These are phyloP conservation scores for Netelia virgata DNA, from an alignment of 2,888 invertebrate genomes.

Conservation along the genomic window DNA sequence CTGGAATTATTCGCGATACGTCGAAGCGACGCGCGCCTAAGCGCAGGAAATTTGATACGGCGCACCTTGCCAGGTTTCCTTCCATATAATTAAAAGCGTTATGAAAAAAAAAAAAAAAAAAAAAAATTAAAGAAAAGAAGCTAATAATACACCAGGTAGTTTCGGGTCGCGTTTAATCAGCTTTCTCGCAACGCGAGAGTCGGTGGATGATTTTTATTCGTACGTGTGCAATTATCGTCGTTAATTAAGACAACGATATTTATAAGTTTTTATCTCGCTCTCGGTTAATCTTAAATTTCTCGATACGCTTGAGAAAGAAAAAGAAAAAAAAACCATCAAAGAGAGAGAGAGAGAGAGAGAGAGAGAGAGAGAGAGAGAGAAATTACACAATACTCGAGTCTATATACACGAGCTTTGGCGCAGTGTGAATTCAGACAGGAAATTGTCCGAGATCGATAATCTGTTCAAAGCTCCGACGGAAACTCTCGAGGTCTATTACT, in stretches of 20 bases:
- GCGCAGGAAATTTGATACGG: conserved; percentile 37
- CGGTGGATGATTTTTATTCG: background rate
- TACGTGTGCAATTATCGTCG: background rate
- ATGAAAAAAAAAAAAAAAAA: conserved; percentile 38
- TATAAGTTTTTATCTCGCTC: background rate
- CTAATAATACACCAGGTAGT: background rate
- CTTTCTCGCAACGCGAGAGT: background rate
- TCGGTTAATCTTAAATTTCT: background rate
- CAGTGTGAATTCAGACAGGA: conserved; percentile 48
- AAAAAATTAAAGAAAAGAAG: background rate
- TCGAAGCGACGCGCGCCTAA: conserved; percentile 14
- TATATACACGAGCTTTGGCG: background rate
- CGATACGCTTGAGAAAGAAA: conserved; percentile 6
- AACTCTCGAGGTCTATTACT: conserved; percentile 35
- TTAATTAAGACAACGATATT: background rate
- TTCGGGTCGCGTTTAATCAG: background rate
- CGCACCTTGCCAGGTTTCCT: conserved; percentile 49
- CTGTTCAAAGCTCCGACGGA: conserved; percentile 39
- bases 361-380: background rate
- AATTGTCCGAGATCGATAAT: conserved; percentile 65
- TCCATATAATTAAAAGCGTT: conserved; percentile 40
- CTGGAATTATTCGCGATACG: no score
- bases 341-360: background rate
- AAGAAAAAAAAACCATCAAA: no score
- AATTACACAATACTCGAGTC: conserved; percentile 38